Conservation (phyloP, 2,113 vertebrate species). For the Cettia cetti region DNA sequence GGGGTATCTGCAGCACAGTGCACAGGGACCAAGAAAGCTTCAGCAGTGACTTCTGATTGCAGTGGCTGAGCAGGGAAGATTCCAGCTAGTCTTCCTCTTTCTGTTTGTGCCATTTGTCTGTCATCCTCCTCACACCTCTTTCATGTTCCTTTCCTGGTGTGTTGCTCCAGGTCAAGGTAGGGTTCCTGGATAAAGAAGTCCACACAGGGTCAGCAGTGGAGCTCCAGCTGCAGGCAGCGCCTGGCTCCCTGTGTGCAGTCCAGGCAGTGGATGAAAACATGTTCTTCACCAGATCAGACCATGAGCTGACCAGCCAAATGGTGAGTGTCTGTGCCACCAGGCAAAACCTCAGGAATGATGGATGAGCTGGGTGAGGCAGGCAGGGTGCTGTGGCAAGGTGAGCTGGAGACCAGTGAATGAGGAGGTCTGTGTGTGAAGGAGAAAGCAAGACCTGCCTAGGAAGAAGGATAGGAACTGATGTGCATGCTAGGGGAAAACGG, state of each 20-base stretch:
- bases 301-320: slow-evolving; percentile 63
- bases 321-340: slow-evolving; percentile 34
- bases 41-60: background rate
- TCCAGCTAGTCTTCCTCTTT: background rate
- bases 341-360: accelerated
- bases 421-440: background rate
- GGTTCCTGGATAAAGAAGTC: slow-evolving; percentile 67
- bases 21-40: background rate
- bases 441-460: background rate
- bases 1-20: background rate
- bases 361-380: background rate
- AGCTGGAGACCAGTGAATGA: background rate
- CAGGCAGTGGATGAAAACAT: slow-evolving; percentile 78
- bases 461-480: background rate
- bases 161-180: slow-evolving; percentile 62
- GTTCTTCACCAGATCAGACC: slow-evolving; percentile 64
- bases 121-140: background rate
- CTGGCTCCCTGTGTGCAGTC: slow-evolving; percentile 81
- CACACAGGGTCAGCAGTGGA: slow-evolving; percentile 73
- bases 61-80: background rate
- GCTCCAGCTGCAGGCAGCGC: slow-evolving; percentile 69
- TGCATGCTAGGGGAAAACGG: background rate
- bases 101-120: background rate
- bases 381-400: background rate
- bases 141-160: background rate